Evolutionary conservation across 1,140 invertebrate species (phyloP), one percentile per base, ranked within the genome.

Genomic region (Eubasilissa regina): DNA sequence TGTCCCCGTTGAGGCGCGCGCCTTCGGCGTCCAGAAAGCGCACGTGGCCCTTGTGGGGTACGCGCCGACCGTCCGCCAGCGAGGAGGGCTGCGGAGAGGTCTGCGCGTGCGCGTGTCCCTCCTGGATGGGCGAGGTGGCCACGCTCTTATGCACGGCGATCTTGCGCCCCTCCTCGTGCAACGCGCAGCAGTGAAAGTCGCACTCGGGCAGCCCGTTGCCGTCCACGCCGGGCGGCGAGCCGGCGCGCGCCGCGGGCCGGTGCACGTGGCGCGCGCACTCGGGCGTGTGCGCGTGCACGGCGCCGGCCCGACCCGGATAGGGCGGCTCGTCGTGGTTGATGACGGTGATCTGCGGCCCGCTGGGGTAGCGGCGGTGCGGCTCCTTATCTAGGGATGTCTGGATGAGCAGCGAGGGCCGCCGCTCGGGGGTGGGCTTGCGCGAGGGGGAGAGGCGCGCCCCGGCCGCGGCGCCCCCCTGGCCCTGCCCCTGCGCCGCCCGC

Each of bases 161-260:
- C 84, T 95, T 93, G 44, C 96, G 92, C 0, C 96, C 95, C 87
- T 97, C 96, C 86, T 97, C 96, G 90, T 97, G 96, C 77, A 98
- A 90, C 44, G 96, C 94, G 88, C 96, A 97, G 87, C 96, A 98
- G 87, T 98, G 97, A 88, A 98, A 98, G 88, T 98, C 97, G 89
- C 97, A 98, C 85, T 97, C 95, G 45, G 92, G 91, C 58, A 89
- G 87, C 45, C 90, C 88, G 81, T 90, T 90, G 58, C 88, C 87
- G 85, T 93, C 91, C 81, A 89, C 86, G 0, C 91, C 90, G 78
- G 89, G 86, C 17, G 89, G 87, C 83, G 90, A 89, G 78, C 91
- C 89, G 85, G 91, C 88, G 83, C 92, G 85, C 85, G 84, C 79
- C 85, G 89, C 19, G 80, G 93, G 92, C 77, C 93, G 92, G 79